Base-by-base conservation (phyloP, 2,797 vertebrate species). In the Gambusia yucatana region DNA sequence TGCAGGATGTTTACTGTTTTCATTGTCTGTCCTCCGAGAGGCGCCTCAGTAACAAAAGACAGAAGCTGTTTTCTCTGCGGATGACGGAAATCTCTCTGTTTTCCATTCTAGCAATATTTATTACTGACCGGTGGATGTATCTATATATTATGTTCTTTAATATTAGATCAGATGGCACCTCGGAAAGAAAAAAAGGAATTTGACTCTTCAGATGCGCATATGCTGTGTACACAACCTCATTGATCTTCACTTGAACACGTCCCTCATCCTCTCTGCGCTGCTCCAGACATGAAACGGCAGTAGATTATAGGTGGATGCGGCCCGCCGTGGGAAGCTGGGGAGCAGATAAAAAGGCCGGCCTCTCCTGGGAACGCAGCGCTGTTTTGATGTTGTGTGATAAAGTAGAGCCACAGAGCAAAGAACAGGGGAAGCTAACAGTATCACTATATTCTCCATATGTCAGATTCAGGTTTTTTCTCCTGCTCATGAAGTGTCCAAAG, bases 311-410 rank as follows among this genome's bases (percentile, higher is more conserved):
- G 91, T 91, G 87, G 89, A 94, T 91, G 92, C 90, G 81, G 91
- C 88, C 89, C 84, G 85, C 93, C 89, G 91, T 94, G 92, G 92
- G 94, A 93, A 93, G 90, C 90, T 57, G 72, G 89, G 89, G 91
- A 91, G 92, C 92, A 91, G 90, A 93, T 93, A 90, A 91, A 93
- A 93, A 93, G 88, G 86, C 89, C 83, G 87, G 87, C 72, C 83
- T 86, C 91, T 91, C 91, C 0, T 69, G 93, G 94, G 93, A 94
- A 86, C 79, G 67, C 78, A 86, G 89, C 93, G 82, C 84, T 93
- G 92, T 94, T 94, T 94, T 93, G 91, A 94, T 94, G 93, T 89
- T 88, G 87, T 91, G 90, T 92, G 90, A 94, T 93, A 91, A 92
- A 89, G 88, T 82, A 80, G 84, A 89, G 84, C 84, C 88, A 85